A percentile compares a stretch with the other conserved stretches of the same genome.
Evolutionary conservation across 1,140 invertebrate genomes (phyloP).

Genomic region (Heliothis subflexa): DNA sequence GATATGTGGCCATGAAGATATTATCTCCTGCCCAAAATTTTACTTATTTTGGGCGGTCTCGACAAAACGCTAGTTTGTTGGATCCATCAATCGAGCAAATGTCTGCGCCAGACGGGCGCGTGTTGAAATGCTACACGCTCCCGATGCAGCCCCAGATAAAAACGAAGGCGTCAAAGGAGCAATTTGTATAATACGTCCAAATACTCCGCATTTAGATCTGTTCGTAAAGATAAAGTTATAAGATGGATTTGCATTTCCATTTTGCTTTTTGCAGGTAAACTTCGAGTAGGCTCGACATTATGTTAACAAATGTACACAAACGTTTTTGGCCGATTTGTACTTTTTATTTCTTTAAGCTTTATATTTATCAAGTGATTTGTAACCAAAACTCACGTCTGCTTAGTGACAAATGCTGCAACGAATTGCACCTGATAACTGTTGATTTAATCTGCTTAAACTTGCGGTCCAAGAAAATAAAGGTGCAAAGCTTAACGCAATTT

Average conservation of each 20-base stretch:
- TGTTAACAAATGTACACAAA: constrained; percentile 46
- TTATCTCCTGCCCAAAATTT: constrained; percentile 42
- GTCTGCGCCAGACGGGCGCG: constrained; percentile 47
- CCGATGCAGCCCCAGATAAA: constrained; percentile 62
- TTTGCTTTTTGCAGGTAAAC: constrained; percentile 19
- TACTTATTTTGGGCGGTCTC: constrained; percentile 49
- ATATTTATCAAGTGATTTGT: constrained; percentile 48
- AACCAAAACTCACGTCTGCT: constrained; percentile 41
- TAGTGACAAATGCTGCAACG: constrained; percentile 49
- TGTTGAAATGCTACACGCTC: constrained; percentile 57
- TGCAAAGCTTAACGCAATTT: constrained; percentile 41
- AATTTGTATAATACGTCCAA: constrained; percentile 71
- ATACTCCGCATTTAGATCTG: constrained; percentile 68
- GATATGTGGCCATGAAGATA: constrained; percentile 43
- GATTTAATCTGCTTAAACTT: constrained; percentile 54
- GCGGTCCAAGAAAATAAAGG: constrained; percentile 38
- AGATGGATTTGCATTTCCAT: constrained; percentile 53
- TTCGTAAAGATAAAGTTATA: constrained; percentile 56
- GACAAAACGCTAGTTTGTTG: constrained; percentile 45
- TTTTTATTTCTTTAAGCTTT: constrained; percentile 42
- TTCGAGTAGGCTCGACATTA: constrained; percentile 37
- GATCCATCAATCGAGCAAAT: constrained; percentile 56
- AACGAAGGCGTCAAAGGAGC: constrained; percentile 69
- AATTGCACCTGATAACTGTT: constrained; percentile 50
- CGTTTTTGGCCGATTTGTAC: constrained; percentile 28